Evolutionary conservation across 2,797 vertebrate species (phyloP).

Genomic region (Notolepis coatsorum): DNA sequence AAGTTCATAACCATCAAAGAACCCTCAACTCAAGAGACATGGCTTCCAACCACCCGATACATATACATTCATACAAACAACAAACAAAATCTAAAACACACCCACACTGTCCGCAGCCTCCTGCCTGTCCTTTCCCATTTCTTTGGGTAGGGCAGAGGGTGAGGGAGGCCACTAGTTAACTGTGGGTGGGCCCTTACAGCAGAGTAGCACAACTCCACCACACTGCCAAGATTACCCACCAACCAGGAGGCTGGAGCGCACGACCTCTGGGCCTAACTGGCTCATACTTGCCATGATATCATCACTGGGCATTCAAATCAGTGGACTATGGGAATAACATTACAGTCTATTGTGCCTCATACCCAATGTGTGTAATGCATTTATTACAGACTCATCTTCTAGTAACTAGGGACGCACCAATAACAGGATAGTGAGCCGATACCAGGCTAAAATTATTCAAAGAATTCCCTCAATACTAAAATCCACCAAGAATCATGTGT

Average conservation of each 20-base stretch:
- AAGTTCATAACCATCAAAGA: constrained; percentile 61
- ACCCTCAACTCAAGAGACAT: constrained; percentile 43
- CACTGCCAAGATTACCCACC: constrained; percentile 93
- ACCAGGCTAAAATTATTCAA: too few species aligned
- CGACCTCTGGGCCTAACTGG: constrained; percentile 67
- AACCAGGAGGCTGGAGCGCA: constrained; percentile 60
- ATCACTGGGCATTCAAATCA: constrained; percentile 78
- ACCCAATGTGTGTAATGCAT: background rate
- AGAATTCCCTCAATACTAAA: too few species aligned
- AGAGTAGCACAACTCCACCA: constrained; percentile 77
- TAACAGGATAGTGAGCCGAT: too few species aligned
- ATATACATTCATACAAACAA: constrained; percentile 48
- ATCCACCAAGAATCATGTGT: too few species aligned
- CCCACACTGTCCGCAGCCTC: constrained; percentile 59
- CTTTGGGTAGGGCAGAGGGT: constrained; percentile 35
- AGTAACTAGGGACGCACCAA: too few species aligned
- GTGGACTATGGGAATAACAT: too few species aligned
- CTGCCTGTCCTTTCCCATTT: constrained; percentile 36
- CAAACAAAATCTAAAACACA: constrained; percentile 36
- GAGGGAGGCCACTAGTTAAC: constrained; percentile 49
- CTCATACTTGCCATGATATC: constrained; percentile 89
- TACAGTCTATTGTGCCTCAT: too few species aligned
- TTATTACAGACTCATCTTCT: too few species aligned
- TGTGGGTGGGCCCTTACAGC: constrained; percentile 94
- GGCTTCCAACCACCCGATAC: constrained; percentile 54